Percentiles rank a stretch among this genome's conserved stretches.
Conservation (phyloP, 2,888 invertebrate species). For the Ganaspis brasiliensis region DNA sequence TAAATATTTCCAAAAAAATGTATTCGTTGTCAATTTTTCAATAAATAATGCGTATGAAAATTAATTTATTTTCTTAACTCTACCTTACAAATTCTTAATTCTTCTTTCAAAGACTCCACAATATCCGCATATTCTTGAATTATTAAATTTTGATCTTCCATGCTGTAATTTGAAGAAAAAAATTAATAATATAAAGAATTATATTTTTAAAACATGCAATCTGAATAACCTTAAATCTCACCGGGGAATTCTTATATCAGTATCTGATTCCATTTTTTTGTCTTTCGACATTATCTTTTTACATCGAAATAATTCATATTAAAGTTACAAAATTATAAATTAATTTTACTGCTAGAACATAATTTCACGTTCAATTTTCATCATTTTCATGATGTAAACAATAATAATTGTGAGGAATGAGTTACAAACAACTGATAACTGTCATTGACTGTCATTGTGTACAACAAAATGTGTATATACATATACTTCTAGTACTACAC, state of each 20-base stretch:
- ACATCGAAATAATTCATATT: background rate
- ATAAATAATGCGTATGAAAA: no score
- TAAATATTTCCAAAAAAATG: no score
- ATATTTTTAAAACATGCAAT: background rate
- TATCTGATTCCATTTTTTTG: constrained; percentile 39
- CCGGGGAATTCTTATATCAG: constrained; percentile 26
- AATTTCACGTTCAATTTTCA: constrained; percentile 13
- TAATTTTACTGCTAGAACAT: background rate
- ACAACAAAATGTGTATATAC: no score
- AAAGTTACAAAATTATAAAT: background rate
- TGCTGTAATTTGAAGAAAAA: background rate
- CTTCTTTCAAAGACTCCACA: constrained; percentile 67
- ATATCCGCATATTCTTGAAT: constrained; percentile 49
- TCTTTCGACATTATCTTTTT: background rate
- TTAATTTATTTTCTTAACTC: background rate
- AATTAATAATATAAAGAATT: background rate
- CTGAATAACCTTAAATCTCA: constrained; percentile 12
- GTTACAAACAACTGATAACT: background rate
- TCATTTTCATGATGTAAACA: constrained; percentile 20
- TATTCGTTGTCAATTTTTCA: no score
- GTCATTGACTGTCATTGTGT: background rate
- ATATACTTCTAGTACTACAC: no score
- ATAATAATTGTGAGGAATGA: no score
- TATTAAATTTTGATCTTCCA: constrained; percentile 28
- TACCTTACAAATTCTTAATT: constrained; percentile 72